Evolutionary conservation across 2,888 invertebrate species (phyloP), one percentile per base, ranked within the genome.

Genomic region (Scaptomyza polygonia): DNA sequence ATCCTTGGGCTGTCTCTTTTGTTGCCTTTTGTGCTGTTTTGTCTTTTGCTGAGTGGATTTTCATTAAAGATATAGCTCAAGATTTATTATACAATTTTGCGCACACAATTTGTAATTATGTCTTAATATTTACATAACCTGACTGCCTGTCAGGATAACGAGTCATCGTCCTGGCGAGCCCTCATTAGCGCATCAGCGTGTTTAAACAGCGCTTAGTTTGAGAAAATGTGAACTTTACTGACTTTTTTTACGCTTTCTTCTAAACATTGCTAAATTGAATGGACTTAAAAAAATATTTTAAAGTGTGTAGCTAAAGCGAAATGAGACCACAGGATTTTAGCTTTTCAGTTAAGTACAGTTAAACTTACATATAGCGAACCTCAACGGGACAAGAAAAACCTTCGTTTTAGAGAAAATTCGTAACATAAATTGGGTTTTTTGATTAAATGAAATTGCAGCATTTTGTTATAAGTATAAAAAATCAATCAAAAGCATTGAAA

Each of bases 1-100:
- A 44, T 61, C 59, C 76, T 71, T 71, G 48, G 53, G 30, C 49
- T 53, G 30, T 3, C 21, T 47, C 56, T 3, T n/a, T 34, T n/a
- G 34, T 34, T 25, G 29, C 9, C 7, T 44, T 25, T 36, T 64
- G 32, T 61, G 53, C 40, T 21, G 44, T 32, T 61, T 30, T 44
- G 64, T 58, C 58, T 64, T 62, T 47, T 43, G 44, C 68, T 81
- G 78, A 79, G 71, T 75, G 67, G 82, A 75, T 79, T 78, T 81
- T 65, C 62, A 81, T 81, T 74, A 81, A 56, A 30, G 18, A 54
- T 63, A 67, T 49, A 45, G 52, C 39, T 51, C 54, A 53, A 69
- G 71, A 79, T 78, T 79, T 81, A 79, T 81, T 74, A 81, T 79
- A 74, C 21, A 67, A 78, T 81, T 81, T 79, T 74, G 64, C 44